A percentile compares a stretch with the other conserved stretches of the same genome.
phyloP scores from a whole-genome alignment of 1,140 invertebrate species.

The Camponotus vicinus region DNA sequence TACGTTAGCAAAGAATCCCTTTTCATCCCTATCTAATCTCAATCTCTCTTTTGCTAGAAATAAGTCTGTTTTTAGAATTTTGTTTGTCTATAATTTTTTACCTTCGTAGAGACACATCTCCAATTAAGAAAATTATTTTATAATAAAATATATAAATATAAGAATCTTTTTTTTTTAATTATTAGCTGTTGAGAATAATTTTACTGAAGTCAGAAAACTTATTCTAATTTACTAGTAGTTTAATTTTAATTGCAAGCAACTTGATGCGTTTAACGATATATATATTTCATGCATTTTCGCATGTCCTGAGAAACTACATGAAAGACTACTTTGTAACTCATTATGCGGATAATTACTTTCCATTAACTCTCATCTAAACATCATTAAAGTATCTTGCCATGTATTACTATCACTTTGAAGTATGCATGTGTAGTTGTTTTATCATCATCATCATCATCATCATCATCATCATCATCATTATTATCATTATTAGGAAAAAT shows the following conservation, averaged over 20 bases:
- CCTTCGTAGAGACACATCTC: not conserved
- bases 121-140: not conserved
- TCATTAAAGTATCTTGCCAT: not conserved
- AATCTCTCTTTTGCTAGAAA: not conserved
- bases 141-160: not conserved
- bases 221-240: not conserved
- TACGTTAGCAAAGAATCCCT: not conserved
- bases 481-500: not conserved
- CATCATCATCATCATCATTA: no score
- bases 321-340: not conserved
- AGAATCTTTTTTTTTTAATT: not conserved
- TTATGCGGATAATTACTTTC: not conserved
- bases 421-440: no score
- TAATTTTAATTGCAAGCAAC: not conserved
- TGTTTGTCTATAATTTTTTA: not conserved
- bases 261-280: not conserved
- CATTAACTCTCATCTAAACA: conserved; percentile 3
- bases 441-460: no score
- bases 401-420: no score
- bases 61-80: not conserved
- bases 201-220: not conserved
- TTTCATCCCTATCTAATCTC: not conserved
- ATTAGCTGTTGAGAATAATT: not conserved
- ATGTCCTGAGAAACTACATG: not conserved
- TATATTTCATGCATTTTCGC: not conserved